phyloP scores from a whole-genome alignment of 2,888 invertebrate genomes.

The Anthrax anthrax region DNA sequence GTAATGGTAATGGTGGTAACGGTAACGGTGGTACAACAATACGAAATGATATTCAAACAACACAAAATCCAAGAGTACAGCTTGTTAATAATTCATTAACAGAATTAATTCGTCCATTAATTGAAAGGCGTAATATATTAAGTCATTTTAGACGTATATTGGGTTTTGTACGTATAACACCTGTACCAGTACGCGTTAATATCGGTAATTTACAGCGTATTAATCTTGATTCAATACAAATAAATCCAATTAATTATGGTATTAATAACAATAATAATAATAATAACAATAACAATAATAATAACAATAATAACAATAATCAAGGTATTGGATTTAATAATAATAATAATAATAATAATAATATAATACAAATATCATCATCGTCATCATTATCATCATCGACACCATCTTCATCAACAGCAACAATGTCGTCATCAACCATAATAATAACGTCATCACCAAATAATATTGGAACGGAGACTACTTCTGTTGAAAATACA shows the following conservation, averaged over 20 bases:
- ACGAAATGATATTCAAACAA: not conserved
- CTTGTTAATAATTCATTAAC: conserved; percentile 3
- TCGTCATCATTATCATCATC: not conserved
- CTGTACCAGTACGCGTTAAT: conserved; percentile 18
- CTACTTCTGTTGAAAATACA: conserved; percentile 3
- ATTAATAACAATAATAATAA: not conserved
- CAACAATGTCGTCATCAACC: not conserved
- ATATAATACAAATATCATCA: not conserved
- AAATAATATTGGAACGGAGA: not conserved
- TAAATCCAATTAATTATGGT: conserved; percentile 19
- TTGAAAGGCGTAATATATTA: conserved; percentile 11
- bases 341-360: not conserved
- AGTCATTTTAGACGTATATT: not conserved
- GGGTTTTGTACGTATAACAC: conserved; percentile 14
- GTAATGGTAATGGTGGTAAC: conserved; percentile 7
- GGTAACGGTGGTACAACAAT: not conserved
- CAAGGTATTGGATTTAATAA: too few relatives aligned
- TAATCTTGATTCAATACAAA: conserved; percentile 29
- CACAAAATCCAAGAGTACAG: conserved; percentile 2
- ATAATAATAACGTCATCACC: too few relatives aligned
- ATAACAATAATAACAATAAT: not conserved
- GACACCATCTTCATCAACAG: not conserved
- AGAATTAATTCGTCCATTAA: conserved; percentile 18
- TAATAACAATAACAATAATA: not conserved
- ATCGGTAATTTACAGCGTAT: conserved; percentile 30